These are phyloP conservation scores for Piscicola geometra DNA, from an alignment of 2,888 invertebrate genomes.

Conservation along the genomic window DNA sequence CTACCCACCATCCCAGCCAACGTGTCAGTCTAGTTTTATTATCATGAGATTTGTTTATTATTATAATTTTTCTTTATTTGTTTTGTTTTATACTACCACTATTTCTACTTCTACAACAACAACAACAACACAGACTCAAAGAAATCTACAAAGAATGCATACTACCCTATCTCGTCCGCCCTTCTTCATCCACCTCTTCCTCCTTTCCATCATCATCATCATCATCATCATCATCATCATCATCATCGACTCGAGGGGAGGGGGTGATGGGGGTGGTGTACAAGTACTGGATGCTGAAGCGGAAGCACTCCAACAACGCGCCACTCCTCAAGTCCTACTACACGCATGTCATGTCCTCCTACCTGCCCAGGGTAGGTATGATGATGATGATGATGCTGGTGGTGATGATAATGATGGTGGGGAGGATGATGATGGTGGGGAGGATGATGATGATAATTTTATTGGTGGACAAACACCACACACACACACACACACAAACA, in stretches of 20 bases:
- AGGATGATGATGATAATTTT: no score
- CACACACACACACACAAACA: no score
- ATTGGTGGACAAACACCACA: no score
- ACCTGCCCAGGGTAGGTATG: conserved; percentile 48
- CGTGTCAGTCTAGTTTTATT: not conserved
- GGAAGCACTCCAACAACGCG: conserved; percentile 89
- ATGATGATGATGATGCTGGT: no score
- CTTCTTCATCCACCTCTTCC: not conserved
- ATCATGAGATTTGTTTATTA: no score
- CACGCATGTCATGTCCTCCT: conserved; percentile 65
- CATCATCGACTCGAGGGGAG: not conserved
- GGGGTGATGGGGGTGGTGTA: conserved; percentile 16
- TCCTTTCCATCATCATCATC: not conserved
- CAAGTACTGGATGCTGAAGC: conserved; percentile 87
- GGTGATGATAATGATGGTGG: no score
- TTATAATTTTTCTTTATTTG: no score
- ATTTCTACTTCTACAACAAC: not conserved
- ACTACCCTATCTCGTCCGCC: not conserved
- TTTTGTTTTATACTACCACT: not conserved
- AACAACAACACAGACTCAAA: conserved; percentile 13
- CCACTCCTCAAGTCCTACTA: conserved; percentile 68
- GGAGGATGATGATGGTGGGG: no score
- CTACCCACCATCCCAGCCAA: not conserved
- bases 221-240: conserved; percentile 4
- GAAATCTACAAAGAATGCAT: conserved; percentile 23